Evolutionary conservation across 2,888 invertebrate genomes (phyloP).

Genomic region (Agrotis clavis): DNA sequence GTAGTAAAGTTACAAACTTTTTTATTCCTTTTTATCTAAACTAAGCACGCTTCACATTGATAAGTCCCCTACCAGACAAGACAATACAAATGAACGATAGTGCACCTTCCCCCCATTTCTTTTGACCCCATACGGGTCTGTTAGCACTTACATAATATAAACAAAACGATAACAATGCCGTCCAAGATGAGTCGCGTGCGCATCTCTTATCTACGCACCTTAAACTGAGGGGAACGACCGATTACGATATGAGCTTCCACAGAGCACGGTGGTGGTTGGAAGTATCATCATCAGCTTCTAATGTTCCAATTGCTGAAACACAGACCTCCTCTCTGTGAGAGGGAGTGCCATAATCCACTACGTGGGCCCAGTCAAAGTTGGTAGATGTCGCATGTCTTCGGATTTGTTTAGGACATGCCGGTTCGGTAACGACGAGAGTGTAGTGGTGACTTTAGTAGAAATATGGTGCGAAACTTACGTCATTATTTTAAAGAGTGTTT

Average conservation of each 20-base stretch:
- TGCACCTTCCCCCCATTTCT: conserved; percentile 38
- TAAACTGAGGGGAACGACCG: conserved; percentile 57
- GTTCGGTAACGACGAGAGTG: no score
- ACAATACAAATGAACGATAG: conserved; percentile 42
- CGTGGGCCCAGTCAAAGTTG: no score
- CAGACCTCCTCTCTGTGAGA: background rate
- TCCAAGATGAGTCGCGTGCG: conserved; percentile 65
- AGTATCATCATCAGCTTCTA: background rate
- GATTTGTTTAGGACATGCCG: no score
- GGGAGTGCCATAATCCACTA: no score
- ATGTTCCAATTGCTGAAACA: background rate
- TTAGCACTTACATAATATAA: conserved; percentile 46
- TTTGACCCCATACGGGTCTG: conserved; percentile 43
- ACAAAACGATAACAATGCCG: conserved; percentile 51
- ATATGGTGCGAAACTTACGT: no score
- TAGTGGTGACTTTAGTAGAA: no score
- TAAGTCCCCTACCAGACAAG: conserved; percentile 31
- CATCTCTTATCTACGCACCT: conserved; percentile 49
- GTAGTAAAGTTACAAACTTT: no score
- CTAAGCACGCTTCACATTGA: conserved; percentile 6
- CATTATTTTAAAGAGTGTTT: no score
- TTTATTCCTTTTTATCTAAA: conserved; percentile 9
- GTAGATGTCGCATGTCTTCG: no score
- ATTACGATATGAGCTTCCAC: conserved; percentile 39
- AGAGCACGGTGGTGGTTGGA: background rate